phyloP scores from a whole-genome alignment of 2,797 vertebrate species.

The Sibirionetta formosa region DNA sequence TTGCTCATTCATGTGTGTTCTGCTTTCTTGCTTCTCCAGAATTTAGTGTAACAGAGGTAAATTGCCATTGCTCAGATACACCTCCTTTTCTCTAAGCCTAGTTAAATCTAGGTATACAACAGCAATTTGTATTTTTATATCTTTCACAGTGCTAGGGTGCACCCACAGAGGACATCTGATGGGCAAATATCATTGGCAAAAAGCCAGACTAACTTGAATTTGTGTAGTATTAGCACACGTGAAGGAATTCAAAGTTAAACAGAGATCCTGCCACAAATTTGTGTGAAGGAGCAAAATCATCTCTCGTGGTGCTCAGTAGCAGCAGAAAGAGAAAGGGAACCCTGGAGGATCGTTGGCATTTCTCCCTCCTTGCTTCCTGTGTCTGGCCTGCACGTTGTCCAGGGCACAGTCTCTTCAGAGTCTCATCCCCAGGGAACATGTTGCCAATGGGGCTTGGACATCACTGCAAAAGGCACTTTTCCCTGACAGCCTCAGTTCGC shows the following conservation, averaged over 20 bases:
- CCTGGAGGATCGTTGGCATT: neutral
- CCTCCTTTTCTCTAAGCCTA: neutral
- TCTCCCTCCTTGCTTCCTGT: neutral
- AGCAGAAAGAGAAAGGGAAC: neutral
- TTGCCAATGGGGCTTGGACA: neutral
- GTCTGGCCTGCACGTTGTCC: neutral
- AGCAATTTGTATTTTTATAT: neutral
- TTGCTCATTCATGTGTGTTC: neutral
- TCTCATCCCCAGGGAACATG: neutral
- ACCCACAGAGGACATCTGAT: neutral
- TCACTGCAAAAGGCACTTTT: neutral
- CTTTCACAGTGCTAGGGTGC: neutral
- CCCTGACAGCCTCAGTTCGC: neutral
- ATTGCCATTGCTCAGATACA: neutral
- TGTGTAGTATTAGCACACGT: neutral
- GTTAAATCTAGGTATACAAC: neutral
- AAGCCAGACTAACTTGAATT: neutral
- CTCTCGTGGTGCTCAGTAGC: neutral
- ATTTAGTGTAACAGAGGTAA: neutral
- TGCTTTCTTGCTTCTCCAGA: neutral
- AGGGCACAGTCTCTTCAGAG: neutral
- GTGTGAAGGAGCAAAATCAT: neutral
- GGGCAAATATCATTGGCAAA: neutral
- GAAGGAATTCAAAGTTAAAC: conserved; percentile 16
- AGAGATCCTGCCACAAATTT: neutral